Evolutionary conservation across 2,113 vertebrate genomes (phyloP), one percentile per base, ranked within the genome.

Genomic region (Sisor rabdophorus): DNA sequence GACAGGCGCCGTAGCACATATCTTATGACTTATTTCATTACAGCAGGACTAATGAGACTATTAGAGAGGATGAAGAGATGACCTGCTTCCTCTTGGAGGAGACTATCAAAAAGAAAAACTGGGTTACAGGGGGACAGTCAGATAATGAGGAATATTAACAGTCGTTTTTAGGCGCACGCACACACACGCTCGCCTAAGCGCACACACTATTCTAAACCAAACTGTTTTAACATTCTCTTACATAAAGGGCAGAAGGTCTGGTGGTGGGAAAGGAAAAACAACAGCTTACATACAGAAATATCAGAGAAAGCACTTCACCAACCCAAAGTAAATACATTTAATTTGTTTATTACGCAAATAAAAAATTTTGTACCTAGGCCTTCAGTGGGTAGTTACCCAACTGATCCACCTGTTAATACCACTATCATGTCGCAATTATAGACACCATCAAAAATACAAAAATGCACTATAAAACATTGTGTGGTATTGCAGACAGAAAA

Each of bases 61-160:
- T 82, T 78, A 82, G 48, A 82, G 15, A 59, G 55, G 58, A 61
- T 73, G 68, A 59, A 13, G 76, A 44, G 75, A 84, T 61, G 75
- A 50, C 71, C 72, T 50, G 55, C n/a, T 72, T 75, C 60, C 24
- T 64, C 52, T 47, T 63, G 56, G 64, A 75, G 56, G 59, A 63
- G 52, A 16, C 28, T 24, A 44, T 22, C 32, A 69, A 77, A 69
- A 77, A 63, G 55, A 28, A 54, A 58, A 68, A 11, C 8, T 8
- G n/a, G 59, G 26, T 60, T 77, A 80, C 56, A 13, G 24, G 44
- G 19, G 44, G 30, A 20, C n/a, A 65, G n/a, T 47, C 22, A 17
- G 64, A 48, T 48, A 67, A 67, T 48, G 22, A 50, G 0, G 1
- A 24, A 3, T 28, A 50, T 30, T 11, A 10, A 28, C 15, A 19